Conservation (phyloP, 2,113 vertebrate genomes). For the Todiramphus saurophagus region DNA sequence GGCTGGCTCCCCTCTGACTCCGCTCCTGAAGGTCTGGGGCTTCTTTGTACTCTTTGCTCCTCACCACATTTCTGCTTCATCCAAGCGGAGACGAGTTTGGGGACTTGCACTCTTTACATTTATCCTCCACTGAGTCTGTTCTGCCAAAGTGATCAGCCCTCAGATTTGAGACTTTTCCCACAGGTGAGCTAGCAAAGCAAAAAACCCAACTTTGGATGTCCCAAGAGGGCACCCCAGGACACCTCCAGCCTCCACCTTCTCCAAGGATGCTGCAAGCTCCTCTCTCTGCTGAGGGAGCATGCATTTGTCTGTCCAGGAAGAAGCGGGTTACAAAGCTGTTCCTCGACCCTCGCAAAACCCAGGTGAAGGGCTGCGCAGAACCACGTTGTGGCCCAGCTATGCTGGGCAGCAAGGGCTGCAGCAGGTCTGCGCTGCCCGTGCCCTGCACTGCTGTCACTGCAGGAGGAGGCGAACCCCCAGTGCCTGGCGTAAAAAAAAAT, state of each 20-base stretch:
- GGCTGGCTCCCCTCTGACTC: not conserved
- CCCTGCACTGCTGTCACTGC: not conserved
- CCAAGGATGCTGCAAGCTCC: not conserved
- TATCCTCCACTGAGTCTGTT: not conserved
- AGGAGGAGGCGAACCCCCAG: not conserved
- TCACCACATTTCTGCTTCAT: not conserved
- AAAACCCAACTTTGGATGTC: not conserved
- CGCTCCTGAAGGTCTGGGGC: not conserved
- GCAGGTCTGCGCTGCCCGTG: not conserved
- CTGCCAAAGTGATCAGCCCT: not conserved
- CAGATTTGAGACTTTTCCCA: not conserved
- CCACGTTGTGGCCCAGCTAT: not conserved
- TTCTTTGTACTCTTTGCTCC: not conserved
- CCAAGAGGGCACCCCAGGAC: not conserved
- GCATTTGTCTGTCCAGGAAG: not conserved
- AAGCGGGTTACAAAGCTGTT: not conserved
- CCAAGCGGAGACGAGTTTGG: not conserved
- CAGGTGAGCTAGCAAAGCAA: not conserved
- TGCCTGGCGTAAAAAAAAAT: not conserved
- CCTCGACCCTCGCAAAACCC: not conserved
- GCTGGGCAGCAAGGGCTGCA: not conserved
- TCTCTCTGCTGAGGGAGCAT: not conserved
- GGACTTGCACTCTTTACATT: not conserved
- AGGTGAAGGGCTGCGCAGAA: not conserved
- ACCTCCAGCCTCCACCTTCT: fast-evolving